Percentiles rank a stretch among this genome's conserved stretches.
Conservation (phyloP, 1,140 invertebrate species). For the Idris sp. region DNA sequence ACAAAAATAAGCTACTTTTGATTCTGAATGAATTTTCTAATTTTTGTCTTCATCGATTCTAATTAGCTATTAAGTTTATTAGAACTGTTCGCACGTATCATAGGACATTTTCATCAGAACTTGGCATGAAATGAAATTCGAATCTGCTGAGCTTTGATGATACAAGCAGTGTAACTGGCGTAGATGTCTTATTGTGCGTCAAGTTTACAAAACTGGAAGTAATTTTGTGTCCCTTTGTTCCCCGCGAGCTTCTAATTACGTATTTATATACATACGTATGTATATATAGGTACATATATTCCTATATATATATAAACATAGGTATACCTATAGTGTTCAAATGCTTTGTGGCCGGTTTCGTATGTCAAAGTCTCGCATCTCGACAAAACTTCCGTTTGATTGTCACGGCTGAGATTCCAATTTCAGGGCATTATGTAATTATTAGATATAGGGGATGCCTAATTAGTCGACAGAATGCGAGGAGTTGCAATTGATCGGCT, state of each 20-base stretch:
- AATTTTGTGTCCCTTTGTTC: slow-evolving; percentile 59
- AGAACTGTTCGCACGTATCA: slow-evolving; percentile 11
- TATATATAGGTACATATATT: no score
- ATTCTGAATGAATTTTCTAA: no score
- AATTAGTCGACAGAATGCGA: slow-evolving; percentile 32
- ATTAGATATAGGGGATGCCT: slow-evolving; percentile 35
- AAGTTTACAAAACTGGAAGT: slow-evolving; percentile 59
- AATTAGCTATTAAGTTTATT: no score
- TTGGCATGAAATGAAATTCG: no score
- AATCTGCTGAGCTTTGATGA: slow-evolving; percentile 42
- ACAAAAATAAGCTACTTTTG: no score
- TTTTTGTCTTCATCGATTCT: no score
- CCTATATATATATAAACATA: no score
- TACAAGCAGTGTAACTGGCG: slow-evolving; percentile 19
- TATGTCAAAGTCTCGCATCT: slow-evolving; percentile 33
- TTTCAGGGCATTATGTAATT: slow-evolving; percentile 33
- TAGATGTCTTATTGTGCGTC: slow-evolving; percentile 54
- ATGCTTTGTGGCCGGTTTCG: slow-evolving; percentile 45
- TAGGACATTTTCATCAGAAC: slow-evolving; percentile 38
- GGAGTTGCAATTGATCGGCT: slow-evolving; percentile 35
- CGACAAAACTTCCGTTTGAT: slow-evolving; percentile 44
- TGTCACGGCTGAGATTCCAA: slow-evolving; percentile 28
- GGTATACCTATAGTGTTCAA: no score
- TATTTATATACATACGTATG: no score
- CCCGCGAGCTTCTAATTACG: slow-evolving; percentile 55